Evolutionary conservation across 2,797 vertebrate genomes (phyloP), one percentile per base, ranked within the genome.

Genomic region (Acanthopagrus latus): DNA sequence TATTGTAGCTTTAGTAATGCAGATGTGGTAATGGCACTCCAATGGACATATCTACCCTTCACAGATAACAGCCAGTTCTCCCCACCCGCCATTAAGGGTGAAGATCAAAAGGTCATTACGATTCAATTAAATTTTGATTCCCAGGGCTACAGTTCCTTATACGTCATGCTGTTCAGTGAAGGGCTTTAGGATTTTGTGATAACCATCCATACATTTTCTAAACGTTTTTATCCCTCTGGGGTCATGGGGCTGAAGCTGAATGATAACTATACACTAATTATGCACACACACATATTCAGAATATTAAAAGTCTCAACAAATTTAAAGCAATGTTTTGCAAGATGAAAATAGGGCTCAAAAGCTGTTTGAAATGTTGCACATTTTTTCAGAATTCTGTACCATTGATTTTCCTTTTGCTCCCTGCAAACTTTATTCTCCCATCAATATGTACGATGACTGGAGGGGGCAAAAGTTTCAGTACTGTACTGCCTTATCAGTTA

Each of bases 401-500:
- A 54, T 21, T 64, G 33, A 72, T 57, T 58, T 73, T 55, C 7
- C 17, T 33, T 11, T 56, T 27, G 3, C 8, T 5, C 62, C 13
- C 1, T 4, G 1, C 6, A 9, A 59, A 44, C 11, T 20, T 58
- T 23, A 25, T 29, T 58, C 20, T 41, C 33, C 21, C 44, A 74
- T 88, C 52, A 72, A 66, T 79, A 73, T 71, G 46, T 58, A 82
- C 71, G 20, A 72, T 27, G n/a, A 64, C 75, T 78, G n/a, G 12
- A 78, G 56, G 81, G 43, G 10, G 46, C 41, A 47, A 54, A 79
- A 47, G 56, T 80, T 81, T 66, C 23, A 48, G 14, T n/a, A 16
- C 43, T 33, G 5, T 56, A 62, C 59, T 18, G 7, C 47, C 27
- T 77, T 66, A 65, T 78, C 55, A 75, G 57, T 65, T 75, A 70